Conservation (phyloP, 1,140 invertebrate genomes). For the Helicoverpa zea region DNA sequence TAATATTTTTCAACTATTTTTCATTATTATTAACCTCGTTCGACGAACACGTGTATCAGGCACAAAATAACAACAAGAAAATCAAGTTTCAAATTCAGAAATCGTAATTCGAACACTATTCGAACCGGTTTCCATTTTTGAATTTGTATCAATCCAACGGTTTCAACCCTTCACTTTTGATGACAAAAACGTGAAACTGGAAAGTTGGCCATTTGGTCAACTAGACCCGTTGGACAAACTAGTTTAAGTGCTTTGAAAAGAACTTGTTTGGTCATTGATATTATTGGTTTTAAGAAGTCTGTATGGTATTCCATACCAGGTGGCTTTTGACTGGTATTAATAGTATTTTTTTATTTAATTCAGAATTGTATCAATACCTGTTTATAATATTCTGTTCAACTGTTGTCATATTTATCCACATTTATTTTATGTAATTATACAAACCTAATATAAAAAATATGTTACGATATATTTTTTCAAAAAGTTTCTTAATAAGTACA, state of each 20-base stretch:
- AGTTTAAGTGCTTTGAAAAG: slow-evolving; percentile 30
- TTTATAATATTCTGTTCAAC: no score
- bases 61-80: slow-evolving; percentile 31
- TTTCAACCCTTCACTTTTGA: slow-evolving; percentile 24
- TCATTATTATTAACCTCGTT: no score
- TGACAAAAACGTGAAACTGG: slow-evolving; percentile 24
- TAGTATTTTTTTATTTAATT: not conserved
- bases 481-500: no score
- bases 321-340: slow-evolving; percentile 6
- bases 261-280: slow-evolving; percentile 22
- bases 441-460: no score
- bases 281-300: slow-evolving; percentile 19
- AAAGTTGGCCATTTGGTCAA: slow-evolving; percentile 27
- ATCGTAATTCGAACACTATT: not conserved
- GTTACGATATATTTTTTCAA: no score
- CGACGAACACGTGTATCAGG: not conserved
- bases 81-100: slow-evolving; percentile 28
- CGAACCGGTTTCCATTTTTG: not conserved
- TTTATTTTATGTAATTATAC: no score
- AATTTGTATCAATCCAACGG: slow-evolving; percentile 10
- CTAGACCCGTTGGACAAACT: slow-evolving; percentile 13
- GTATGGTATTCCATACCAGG: not conserved
- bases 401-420: no score
- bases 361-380: no score
- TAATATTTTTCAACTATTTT: no score